Base-by-base conservation (phyloP, 2,888 invertebrate genomes). In the Leptopilina drosophilae region DNA sequence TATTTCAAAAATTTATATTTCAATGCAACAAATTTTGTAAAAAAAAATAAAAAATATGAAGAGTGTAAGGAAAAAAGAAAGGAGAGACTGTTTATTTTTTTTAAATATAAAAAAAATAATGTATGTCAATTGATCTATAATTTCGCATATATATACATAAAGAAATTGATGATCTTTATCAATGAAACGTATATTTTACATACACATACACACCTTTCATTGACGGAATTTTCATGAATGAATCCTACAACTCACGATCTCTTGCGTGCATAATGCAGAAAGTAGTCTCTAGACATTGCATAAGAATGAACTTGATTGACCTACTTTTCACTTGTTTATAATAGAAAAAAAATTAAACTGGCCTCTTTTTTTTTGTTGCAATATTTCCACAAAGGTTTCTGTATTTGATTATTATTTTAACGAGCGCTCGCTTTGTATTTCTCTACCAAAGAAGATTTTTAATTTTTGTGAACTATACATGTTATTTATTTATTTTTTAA, bases 301-400 rank as follows among this genome's bases (percentile, higher is more conserved):
- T 67, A 49, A 49, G 67, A 67, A 67, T 67, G 20, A 67, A 67
- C 46, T 67, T 67, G 49, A 67, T 67, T 46, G 20, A 67, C 49
- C 12, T 67, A 20, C 62, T 20, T 20, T 67, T 20, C 42, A 20
- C 20, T 15, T 8, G 7, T 20, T 8, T 20, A 12, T 49, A 46
- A n/a, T 59, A 15, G 14, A 59, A 59, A 12, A 59, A 59, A 14
- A 59, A 15, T n/a, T n/a, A 15, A n/a, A 59, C 42, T 6, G 42
- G 49, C 9, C 49, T 49, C 49, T 59, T 59, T 11, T 49, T 20
- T 49, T 12, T 11, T 49, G 2, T 49, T 49, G 49, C 49, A 2
- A 49, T 11, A 49, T 49, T 49, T 0, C 11, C 8, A 42, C 42
- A 42, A 6, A 42, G 42, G 7, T 42, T 20, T 42, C 42, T 6